Base-by-base conservation (phyloP, 1,140 invertebrate genomes). In the Diuraphis noxia region DNA sequence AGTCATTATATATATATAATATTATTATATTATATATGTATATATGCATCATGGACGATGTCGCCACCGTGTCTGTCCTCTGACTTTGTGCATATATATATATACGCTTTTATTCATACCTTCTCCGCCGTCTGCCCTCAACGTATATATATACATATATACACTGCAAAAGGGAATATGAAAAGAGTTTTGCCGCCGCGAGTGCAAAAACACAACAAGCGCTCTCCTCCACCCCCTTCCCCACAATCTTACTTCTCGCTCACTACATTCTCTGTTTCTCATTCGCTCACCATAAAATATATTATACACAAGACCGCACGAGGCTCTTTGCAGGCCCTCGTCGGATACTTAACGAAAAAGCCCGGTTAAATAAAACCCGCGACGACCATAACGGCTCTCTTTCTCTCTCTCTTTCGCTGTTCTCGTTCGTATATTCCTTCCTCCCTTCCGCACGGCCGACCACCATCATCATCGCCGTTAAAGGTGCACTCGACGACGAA, bases 281-380 rank as follows among this genome's bases (percentile, higher is more conserved):
- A 13, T 63, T n/a, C 30, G 30, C 10, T 13, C 30, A 13, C 30
- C 13, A 63, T 63, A 63, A 63, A 63, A 63, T 63, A n/a, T 63
- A 63, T 63, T 63, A 63, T 63, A 63, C 30, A 13, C 56, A 30
- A 63, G 56, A 63, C 56, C 56, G n/a, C n/a, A 4, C 56, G 56
- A n/a, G 56, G n/a, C 56, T 63, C 56, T 63, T 30, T n/a, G n/a
- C n/a, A n/a, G 56, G 8, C 52, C n/a, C 30, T n/a, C 13, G 30
- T 41, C 40, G 25, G 40, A 43, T 84, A 84, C 41, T 43, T 46
- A 84, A 84, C 40, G 82, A 43, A 84, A 84, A 43, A 43, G 40
- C 82, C 46, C 82, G 40, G 40, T 43, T 84, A 84, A 84, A 84
- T 84, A 84, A 84, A 84, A 84, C 82, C 40, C n/a, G 82, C 40